Base-by-base conservation (phyloP, 2,113 vertebrate species). In the Pedionomus torquatus region DNA sequence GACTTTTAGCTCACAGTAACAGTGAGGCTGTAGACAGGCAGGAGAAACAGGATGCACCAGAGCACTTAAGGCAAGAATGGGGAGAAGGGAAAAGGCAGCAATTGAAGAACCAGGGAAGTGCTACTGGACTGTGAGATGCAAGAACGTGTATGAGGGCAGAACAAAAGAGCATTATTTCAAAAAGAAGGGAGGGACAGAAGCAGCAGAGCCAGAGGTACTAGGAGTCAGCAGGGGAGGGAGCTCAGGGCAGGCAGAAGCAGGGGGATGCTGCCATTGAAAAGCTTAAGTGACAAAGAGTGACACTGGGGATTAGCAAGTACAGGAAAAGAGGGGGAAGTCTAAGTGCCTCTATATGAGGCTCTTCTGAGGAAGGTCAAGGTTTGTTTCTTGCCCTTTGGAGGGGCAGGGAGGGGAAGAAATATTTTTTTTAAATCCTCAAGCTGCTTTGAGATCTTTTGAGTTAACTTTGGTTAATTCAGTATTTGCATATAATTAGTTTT, bases 51-150 rank as follows among this genome's bases (percentile, higher is more conserved):
- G 57, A 75, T 35, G 52, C 41, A 55, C 68, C 44, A 44, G 35
- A 81, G 87, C 25, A 11, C 75, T 46, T 37, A 28, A 93, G 96
- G 91, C 74, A 81, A 95, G 84, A 87, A 95, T 26, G 52, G 82
- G 86, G 91, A 89, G 46, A 85, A 95, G n/a, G 60, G n/a, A 66
- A 25, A 14, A 57, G 46, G 81, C 58, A 84, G 30, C 39, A 87
- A 18, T 79, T 37, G 51, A 66, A 58, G 75, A 58, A 35, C 6
- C n/a, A 48, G 30, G 31, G 44, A 81, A 89, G 82, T 68, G 51
- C 41, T 24, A 0, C 41, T 30, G 37, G 28, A 31, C 48, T 60
- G 39, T 71, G 33, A 87, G 74, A 48, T 87, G 60, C 66, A 89
- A 28, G 83, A 81, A 82, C 1, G 0, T 13, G 49, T 16, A 44